Evolutionary conservation across 2,113 vertebrate genomes (phyloP).

Genomic region (Centropristis striata): DNA sequence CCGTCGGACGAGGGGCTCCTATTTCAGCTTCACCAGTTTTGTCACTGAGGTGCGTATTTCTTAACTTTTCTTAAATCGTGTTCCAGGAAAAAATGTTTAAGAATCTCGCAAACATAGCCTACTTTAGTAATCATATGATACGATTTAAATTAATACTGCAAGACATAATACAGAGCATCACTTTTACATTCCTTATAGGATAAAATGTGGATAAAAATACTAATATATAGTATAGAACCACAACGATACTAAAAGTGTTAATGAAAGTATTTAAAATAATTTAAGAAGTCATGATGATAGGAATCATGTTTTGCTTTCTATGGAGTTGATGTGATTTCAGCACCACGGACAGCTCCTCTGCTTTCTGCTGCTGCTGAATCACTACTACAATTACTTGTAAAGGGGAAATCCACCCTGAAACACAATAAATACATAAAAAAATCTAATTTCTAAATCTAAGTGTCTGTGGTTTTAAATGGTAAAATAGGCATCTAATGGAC

Average conservation of each 20-base stretch:
- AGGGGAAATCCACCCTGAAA: not conserved
- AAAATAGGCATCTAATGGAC: not conserved
- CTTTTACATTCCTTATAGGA: not conserved
- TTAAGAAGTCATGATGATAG: too few relatives aligned
- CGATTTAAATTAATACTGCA: too few relatives aligned
- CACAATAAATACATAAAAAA: too few relatives aligned
- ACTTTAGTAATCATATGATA: not conserved
- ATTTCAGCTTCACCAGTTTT: constrained; percentile 25
- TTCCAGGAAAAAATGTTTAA: not conserved
- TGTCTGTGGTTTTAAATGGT: rapidly evolving
- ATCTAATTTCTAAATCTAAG: not conserved
- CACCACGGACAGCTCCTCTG: constrained; percentile 75
- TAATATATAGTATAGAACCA: too few relatives aligned
- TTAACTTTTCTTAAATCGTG: not conserved
- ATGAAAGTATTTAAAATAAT: too few relatives aligned
- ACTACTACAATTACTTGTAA: not conserved
- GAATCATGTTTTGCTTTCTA: too few relatives aligned
- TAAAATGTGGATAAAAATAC: not conserved
- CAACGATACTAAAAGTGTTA: too few relatives aligned
- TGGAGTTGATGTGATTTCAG: constrained; percentile 67
- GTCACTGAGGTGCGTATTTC: constrained; percentile 60
- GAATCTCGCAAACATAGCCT: too few relatives aligned
- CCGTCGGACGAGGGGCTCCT: not conserved
- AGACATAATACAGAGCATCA: not conserved
- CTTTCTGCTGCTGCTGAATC: not conserved